These are phyloP conservation scores for Acronicta psi DNA, from an alignment of 2,888 invertebrate species.

Conservation along the genomic window DNA sequence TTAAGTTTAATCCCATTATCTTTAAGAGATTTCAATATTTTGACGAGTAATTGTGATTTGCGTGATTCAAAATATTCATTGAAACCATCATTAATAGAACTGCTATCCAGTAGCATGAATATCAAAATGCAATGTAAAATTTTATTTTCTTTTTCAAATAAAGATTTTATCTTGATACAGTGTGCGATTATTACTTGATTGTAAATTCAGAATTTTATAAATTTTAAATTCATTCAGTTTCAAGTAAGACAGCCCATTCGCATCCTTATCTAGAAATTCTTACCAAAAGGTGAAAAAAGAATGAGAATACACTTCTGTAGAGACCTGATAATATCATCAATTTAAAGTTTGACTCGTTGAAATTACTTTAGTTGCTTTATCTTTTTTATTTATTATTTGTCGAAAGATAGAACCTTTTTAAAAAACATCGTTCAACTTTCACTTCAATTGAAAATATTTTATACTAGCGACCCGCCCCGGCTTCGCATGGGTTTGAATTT, in stretches of 20 bases:
- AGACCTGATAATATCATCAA: conserved; percentile 36
- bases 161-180: conserved; percentile 35
- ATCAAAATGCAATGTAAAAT: too few species aligned
- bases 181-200: conserved; percentile 29
- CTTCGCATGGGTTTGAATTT: too few species aligned
- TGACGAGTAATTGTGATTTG: background rate
- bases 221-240: conserved; percentile 48
- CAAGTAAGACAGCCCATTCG: conserved; percentile 12
- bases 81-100: too few species aligned
- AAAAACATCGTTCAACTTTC: too few species aligned
- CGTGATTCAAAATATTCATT: too few species aligned
- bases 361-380: conserved; percentile 4
- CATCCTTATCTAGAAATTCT: conserved; percentile 35
- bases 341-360: conserved; percentile 35
- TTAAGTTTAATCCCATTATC: background rate
- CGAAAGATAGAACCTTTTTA: too few species aligned
- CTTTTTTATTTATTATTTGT: too few species aligned
- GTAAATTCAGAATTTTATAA: conserved; percentile 37
- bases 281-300: conserved; percentile 36
- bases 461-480: too few species aligned
- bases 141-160: too few species aligned
- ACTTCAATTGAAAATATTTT: too few species aligned
- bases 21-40: background rate
- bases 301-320: conserved; percentile 16
- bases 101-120: too few species aligned